Evolutionary conservation across 23 tunicate genomes (phyloP).

Genomic region (Halocynthia roretzi): DNA sequence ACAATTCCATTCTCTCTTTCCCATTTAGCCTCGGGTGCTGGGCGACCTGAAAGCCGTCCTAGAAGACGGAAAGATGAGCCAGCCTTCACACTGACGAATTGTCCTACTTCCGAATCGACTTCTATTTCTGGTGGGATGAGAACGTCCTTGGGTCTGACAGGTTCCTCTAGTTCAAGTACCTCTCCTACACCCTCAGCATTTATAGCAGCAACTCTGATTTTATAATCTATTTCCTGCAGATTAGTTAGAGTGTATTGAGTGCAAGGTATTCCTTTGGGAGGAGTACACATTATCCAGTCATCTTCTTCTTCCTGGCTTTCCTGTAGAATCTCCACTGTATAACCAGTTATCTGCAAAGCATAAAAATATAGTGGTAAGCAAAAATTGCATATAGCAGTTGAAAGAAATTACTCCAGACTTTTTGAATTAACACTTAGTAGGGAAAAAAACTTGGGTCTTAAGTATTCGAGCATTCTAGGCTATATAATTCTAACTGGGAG

Average conservation of each 20-base stretch:
- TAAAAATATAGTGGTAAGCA: not conserved
- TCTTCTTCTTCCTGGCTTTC: conserved; percentile 34
- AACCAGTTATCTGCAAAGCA: conserved; percentile 55
- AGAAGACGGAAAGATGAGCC: conserved; percentile 51
- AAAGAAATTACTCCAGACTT: no score
- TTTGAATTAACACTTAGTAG: no score
- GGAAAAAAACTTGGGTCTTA: no score
- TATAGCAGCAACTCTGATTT: conserved; percentile 52
- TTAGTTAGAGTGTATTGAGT: conserved; percentile 60
- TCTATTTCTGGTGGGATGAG: conserved; percentile 80
- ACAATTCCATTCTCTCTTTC: conserved; percentile 46
- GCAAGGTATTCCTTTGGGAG: conserved; percentile 37
- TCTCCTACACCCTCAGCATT: conserved; percentile 76
- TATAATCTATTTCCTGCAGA: conserved; percentile 48
- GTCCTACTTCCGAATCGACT: conserved; percentile 80
- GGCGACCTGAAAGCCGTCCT: conserved; percentile 57
- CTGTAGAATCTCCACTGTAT: conserved; percentile 52
- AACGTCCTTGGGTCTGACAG: conserved; percentile 69
- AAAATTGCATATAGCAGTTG: no score
- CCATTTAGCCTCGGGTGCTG: conserved; percentile 82
- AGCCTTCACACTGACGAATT: conserved; percentile 49
- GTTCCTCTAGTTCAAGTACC: conserved; percentile 21
- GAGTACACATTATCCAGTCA: conserved; percentile 71
- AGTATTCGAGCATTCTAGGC: no score
- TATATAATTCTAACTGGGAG: no score